Evolutionary conservation across 2,113 vertebrate species (phyloP), one percentile per base, ranked within the genome.

Genomic region (Diglossa brunneiventris): DNA sequence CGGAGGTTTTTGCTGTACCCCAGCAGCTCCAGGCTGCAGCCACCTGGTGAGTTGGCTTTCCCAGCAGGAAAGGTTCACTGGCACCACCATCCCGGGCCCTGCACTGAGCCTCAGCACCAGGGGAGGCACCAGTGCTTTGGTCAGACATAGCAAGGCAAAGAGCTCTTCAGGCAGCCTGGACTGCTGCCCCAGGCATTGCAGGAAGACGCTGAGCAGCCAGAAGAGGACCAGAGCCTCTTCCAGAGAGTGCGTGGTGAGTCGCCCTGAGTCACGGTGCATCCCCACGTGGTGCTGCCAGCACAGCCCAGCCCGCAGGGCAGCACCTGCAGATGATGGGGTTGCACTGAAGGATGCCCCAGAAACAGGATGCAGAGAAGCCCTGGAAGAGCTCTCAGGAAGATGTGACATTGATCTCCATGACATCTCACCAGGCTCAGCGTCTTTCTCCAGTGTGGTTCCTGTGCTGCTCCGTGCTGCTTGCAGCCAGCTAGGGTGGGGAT

Each of bases 401-500:
- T 46, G 12, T 72, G 61, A 52, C 55, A 12, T 12, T 47, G 23
- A 39, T 31, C 50, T 81, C 77, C 49, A 52, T 26, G 62, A 49
- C 52, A 41, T 41, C 33, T 68, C 73, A 42, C n/a, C 37, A 69
- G 62, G 42, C 33, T 49, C 30, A 14, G 13, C 1, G 4, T 15
- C 62, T 39, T 41, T 84, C 20, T 61, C 26, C 70, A 1, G 0
- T 3, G 9, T n/a, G 42, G 17, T 13, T 69, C 58, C 52, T 72
- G 15, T 35, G 47, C 56, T 13, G 26, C 73, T n/a, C 27, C 15
- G 1, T 13, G 23, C 21, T 66, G 41, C 74, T 76, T 69, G 42
- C 24, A 58, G 52, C 39, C 59, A 73, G 31, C 8, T 41, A 84
- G 95, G 95, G 92, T 89, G 87, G 74, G 83, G 86, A 73, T 89